Percentiles rank a stretch among this genome's conserved stretches.
These are phyloP conservation scores for Mayetiola destructor DNA, from an alignment of 2,888 invertebrate genomes.

Conservation along the genomic window DNA sequence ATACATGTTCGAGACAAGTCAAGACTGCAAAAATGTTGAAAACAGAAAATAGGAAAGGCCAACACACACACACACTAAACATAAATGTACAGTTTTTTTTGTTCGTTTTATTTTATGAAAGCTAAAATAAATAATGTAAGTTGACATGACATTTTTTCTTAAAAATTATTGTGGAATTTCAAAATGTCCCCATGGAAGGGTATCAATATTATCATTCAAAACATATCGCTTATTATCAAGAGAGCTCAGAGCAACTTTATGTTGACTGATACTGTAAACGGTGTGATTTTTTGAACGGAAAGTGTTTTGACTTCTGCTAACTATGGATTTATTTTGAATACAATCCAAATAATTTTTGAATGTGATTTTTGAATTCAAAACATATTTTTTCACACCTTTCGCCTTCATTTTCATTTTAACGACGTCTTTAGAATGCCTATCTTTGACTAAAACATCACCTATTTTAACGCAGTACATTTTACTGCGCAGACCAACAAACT, in stretches of 20 bases:
- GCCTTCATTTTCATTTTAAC: constrained; percentile 19
- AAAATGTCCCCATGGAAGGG: constrained; percentile 26
- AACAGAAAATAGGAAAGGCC: too few relatives aligned
- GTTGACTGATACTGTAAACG: not conserved
- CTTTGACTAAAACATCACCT: too few relatives aligned
- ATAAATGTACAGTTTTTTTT: too few relatives aligned
- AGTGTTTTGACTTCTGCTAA: not conserved
- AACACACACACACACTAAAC: too few relatives aligned
- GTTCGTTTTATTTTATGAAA: too few relatives aligned
- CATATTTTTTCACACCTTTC: constrained; percentile 20
- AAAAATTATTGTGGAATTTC: constrained; percentile 23
- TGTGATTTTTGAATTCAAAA: constrained; percentile 6
- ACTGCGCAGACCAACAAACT: constrained; percentile 25
- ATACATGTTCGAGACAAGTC: too few relatives aligned
- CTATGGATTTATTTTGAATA: not conserved
- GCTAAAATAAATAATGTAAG: too few relatives aligned
- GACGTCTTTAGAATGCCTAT: constrained; percentile 1
- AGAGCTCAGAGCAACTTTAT: constrained; percentile 17
- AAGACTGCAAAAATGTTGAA: too few relatives aligned
- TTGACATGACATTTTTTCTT: too few relatives aligned
- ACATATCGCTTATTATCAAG: constrained; percentile 26
- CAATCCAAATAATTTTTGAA: constrained; percentile 17
- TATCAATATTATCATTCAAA: constrained; percentile 24
- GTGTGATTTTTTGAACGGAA: not conserved
- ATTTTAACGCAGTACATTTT: constrained; percentile 22